A percentile compares a stretch with the other conserved stretches of the same genome.
These are phyloP conservation scores for Ladona fulva DNA, from an alignment of 1,140 invertebrate genomes.

Conservation along the genomic window DNA sequence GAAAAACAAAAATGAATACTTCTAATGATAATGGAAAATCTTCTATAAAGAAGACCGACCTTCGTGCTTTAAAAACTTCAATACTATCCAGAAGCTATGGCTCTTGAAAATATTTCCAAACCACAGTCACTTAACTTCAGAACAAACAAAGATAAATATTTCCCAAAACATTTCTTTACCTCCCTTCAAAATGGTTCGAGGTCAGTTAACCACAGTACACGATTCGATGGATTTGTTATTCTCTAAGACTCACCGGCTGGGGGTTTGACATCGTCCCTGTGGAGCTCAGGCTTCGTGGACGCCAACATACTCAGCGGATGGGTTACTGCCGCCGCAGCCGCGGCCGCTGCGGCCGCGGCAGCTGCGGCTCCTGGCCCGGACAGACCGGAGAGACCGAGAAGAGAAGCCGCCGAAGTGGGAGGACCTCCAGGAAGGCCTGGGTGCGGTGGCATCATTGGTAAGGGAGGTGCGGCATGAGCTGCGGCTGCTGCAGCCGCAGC, in stretches of 20 bases:
- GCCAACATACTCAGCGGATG: conserved; percentile 28
- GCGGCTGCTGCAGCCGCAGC: conserved; percentile 38
- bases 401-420: conserved; percentile 29
- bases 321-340: not conserved
- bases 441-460: conserved; percentile 45
- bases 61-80: too few species aligned
- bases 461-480: conserved; percentile 39
- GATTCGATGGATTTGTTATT: too few species aligned
- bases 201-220: too few species aligned
- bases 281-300: conserved; percentile 27
- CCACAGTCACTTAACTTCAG: too few species aligned
- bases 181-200: too few species aligned
- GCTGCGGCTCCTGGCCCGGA: conserved; percentile 21
- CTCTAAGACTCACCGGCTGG: conserved; percentile 12
- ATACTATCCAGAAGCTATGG: too few species aligned
- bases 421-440: conserved; percentile 36
- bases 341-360: not conserved
- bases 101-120: too few species aligned
- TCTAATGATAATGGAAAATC: too few species aligned
- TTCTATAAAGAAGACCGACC: too few species aligned
- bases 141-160: too few species aligned
- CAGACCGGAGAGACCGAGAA: conserved; percentile 27
- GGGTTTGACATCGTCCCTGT: conserved; percentile 25
- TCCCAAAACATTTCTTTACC: too few species aligned
- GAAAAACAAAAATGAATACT: too few species aligned